These are phyloP conservation scores for Coccyzus lansbergi DNA, from an alignment of 2,797 vertebrate genomes.

Conservation along the genomic window DNA sequence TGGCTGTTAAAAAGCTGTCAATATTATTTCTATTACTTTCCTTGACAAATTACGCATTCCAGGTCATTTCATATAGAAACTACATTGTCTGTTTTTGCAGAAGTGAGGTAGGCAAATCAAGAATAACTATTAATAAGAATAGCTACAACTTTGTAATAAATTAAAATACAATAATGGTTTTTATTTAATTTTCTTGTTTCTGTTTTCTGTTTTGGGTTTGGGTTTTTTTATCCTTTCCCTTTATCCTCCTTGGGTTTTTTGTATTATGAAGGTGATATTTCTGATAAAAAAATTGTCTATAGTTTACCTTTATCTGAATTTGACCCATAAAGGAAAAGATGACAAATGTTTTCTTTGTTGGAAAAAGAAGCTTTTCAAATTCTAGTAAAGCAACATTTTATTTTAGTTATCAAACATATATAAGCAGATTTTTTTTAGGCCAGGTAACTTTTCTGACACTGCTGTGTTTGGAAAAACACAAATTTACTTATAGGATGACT, in stretches of 20 bases:
- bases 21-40: constrained; percentile 14
- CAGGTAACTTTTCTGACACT: neutral
- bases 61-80: neutral
- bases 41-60: neutral
- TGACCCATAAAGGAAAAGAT: neutral
- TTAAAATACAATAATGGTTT: neutral
- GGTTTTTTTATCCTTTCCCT: neutral
- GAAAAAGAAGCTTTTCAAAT: neutral
- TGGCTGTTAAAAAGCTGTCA: constrained; percentile 41
- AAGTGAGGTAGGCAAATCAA: neutral
- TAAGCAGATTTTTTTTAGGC: neutral
- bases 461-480: neutral
- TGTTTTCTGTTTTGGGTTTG: neutral
- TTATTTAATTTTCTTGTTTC: neutral
- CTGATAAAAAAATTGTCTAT: neutral
- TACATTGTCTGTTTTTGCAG: neutral
- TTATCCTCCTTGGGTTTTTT: neutral
- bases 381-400: neutral
- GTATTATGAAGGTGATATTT: neutral
- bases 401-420: neutral
- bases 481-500: neutral
- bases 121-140: neutral
- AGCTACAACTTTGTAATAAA: neutral
- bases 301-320: neutral
- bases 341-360: neutral